Evolutionary conservation across 2,888 invertebrate species (phyloP).

Genomic region (Drosophila prolongata): DNA sequence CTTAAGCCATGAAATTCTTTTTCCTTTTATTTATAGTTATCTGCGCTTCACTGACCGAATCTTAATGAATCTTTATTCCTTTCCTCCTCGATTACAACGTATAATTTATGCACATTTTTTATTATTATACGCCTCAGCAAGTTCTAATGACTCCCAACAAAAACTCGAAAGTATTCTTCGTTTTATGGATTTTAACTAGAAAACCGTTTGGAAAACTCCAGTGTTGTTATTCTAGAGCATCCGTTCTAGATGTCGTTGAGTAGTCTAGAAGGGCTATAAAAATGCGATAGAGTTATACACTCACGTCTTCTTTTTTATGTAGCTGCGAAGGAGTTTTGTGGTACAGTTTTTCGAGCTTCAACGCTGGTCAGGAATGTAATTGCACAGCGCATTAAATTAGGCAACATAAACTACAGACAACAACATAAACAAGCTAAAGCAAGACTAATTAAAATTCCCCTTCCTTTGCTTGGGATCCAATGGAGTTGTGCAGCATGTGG

Average conservation of each 20-base stretch:
- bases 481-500: conserved; percentile 8
- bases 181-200: conserved; percentile 10
- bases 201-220: not conserved
- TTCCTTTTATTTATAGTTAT: not conserved
- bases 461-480: not conserved
- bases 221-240: not conserved
- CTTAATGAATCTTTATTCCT: conserved; percentile 10
- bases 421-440: conserved; percentile 25
- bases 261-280: conserved; percentile 7
- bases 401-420: conserved; percentile 41
- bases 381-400: conserved; percentile 54
- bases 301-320: conserved; percentile 7
- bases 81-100: not conserved
- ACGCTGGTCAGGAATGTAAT: conserved; percentile 48
- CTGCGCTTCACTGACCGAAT: conserved; percentile 14
- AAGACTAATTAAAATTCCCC: conserved; percentile 39
- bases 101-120: conserved; percentile 29
- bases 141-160: conserved; percentile 8
- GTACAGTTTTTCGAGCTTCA: conserved; percentile 11
- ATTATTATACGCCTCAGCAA: conserved; percentile 24
- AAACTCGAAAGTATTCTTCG: conserved; percentile 1
- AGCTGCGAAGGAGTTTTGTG: conserved; percentile 13
- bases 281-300: conserved; percentile 3
- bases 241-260: conserved; percentile 8
- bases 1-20: not conserved